Base-by-base conservation (phyloP, 2,888 invertebrate genomes). In the Lithosia quadra region DNA sequence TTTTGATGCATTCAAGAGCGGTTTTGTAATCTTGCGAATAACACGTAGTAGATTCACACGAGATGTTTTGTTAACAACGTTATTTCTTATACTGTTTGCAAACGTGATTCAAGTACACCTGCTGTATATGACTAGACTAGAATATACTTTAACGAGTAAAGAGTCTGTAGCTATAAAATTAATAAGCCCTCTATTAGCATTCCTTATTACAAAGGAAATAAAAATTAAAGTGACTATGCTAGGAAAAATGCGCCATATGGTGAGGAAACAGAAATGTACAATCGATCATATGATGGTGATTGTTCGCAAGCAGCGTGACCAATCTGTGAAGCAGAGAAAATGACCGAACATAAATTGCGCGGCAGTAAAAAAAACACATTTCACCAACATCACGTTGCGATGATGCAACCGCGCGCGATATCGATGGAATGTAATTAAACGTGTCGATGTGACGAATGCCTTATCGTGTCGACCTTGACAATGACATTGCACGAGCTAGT, bases 371-470 rank as follows among this genome's bases (percentile, higher is more conserved):
- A 76, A 78, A 77, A 65, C 71, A 75, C 82, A 84, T 84, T 86
- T 86, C 81, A 74, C 80, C 80, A 78, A 78, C 83, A 85, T 87
- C 88, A 89, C 91, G 90, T 91, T 87, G 89, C 75, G 87, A 79
- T 92, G 91, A 92, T 92, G 92, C 89, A 92, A 92, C 84, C 71
- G 59, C 69, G 73, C 70, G 75, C 80, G 91, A 91, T 93, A 93
- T 85, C 89, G 88, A 24, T 78, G 92, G 93, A 92, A 94, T 94
- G 94, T 90, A 91, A 92, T 91, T 90, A 91, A 90, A 91, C 88
- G 87, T 87, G 88, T 86, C 82, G 82, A 86, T 90, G 90, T 90
- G 92, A 90, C 92, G 89, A 89, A 90, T 84, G 78, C 86, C 86
- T 89, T 92, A 93, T 93, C 92, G 90, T 80, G 73, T 69, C 80